Conservation (phyloP, 2,797 vertebrate genomes). For the Hydrocynus forskahlii region DNA sequence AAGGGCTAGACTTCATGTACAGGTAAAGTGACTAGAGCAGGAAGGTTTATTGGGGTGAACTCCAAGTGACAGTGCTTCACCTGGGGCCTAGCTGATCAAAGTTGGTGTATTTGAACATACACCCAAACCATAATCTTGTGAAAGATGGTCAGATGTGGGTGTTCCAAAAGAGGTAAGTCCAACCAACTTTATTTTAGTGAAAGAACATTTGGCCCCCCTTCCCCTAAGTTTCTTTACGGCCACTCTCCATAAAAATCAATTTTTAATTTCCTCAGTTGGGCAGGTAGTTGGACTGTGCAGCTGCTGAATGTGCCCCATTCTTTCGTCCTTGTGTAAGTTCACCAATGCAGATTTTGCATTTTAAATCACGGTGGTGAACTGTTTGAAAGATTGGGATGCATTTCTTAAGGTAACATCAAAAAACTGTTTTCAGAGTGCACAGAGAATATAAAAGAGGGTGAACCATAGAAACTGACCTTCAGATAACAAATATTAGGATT, state of each 20-base stretch:
- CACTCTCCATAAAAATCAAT: conserved; percentile 50
- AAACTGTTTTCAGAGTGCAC: conserved; percentile 4
- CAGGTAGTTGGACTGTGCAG: conserved; percentile 7
- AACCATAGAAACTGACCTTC: background rate
- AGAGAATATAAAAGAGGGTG: background rate
- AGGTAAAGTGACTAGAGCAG: too few relatives aligned
- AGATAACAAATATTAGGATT: background rate
- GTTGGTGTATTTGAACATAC: background rate
- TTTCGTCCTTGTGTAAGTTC: conserved; percentile 2
- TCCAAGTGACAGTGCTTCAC: background rate
- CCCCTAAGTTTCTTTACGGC: conserved; percentile 34
- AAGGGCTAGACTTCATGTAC: too few relatives aligned
- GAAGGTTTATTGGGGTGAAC: background rate
- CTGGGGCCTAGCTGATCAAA: background rate
- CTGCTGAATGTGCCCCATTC: conserved; percentile 33
- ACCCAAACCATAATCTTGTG: background rate
- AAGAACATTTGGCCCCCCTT: conserved; percentile 24
- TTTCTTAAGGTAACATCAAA: conserved; percentile 23
- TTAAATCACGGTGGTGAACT: conserved; percentile 26
- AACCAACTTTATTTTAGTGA: conserved; percentile 25
- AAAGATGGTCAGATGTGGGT: background rate
- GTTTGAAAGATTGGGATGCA: background rate
- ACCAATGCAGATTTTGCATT: conserved; percentile 16
- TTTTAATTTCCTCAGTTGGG: conserved; percentile 48
- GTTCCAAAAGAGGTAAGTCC: conserved; percentile 1